Evolutionary conservation across 2,888 invertebrate genomes (phyloP), one percentile per base, ranked within the genome.

Genomic region (Opisthograptis luteolata): DNA sequence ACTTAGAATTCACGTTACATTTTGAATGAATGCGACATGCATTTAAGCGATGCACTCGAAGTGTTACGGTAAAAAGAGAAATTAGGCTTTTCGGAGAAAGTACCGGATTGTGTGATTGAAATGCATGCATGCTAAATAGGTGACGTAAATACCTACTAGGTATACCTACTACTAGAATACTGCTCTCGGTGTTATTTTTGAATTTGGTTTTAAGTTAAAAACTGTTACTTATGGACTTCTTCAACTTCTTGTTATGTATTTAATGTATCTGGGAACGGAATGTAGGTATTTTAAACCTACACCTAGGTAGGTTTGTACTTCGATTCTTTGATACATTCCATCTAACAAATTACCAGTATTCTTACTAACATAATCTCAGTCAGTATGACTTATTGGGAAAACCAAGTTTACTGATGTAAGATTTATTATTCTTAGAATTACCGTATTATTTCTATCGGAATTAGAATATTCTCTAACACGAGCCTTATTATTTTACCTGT

Each of bases 81-180:
- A 85, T 77, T 79, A 65, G 74, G 58, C 64, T 53, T 67, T 70
- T 58, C 43, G 58, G 79, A 70, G 86, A 85, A 86, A 86, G 84
- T 77, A 58, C 68, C 28, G 49, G 56, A 44, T 51, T 36, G 60
- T 46, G 66, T 55, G 59, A 46, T 44, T 69, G 69, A 62, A 70
- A 70, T 64, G 70, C n/a, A n/a, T 69, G 73, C 76, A 79, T 79
- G 70, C 63, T 67, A 67, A 80, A 75, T 64, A 48, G 55, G 58
- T 73, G 54, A 63, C 52, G 66, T 64, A 77, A 78, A 36, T 27
- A 39, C 40, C n/a, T n/a, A n/a, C n/a, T n/a, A n/a, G n/a, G n/a
- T n/a, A n/a, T n/a, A n/a, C n/a, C n/a, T n/a, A 13, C 3, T 9
- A 34, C 20, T 9, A 8, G 9, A 10, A 19, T 9, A 14, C 9